phyloP scores from a whole-genome alignment of 2,888 invertebrate genomes.

The Dromius quadrimaculatus region DNA sequence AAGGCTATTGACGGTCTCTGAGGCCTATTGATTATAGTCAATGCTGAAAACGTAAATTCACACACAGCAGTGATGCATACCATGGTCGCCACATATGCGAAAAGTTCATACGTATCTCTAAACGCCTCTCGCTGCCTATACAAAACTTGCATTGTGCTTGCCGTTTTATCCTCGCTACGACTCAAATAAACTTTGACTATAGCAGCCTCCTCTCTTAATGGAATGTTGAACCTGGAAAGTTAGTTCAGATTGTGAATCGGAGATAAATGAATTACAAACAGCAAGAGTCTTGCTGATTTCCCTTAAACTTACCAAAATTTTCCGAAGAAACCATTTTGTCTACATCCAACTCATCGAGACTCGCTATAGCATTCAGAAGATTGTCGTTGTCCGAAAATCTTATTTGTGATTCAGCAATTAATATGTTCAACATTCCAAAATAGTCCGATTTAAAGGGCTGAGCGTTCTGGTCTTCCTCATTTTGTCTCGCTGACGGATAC shows the following conservation, averaged over 20 bases:
- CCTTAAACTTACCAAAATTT: conserved; percentile 37
- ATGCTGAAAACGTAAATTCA: too few species aligned
- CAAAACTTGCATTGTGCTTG: conserved; percentile 22
- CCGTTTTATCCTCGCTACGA: conserved; percentile 31
- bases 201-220: conserved; percentile 31
- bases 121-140: too few species aligned
- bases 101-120: too few species aligned
- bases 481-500: conserved; percentile 42
- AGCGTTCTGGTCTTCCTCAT: too few species aligned
- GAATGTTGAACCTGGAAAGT: conserved; percentile 22
- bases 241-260: conserved; percentile 10
- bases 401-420: too few species aligned
- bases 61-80: conserved; percentile 48
- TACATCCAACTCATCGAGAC: too few species aligned
- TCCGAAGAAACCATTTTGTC: too few species aligned
- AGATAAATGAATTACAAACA: background rate
- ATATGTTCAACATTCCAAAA: conserved; percentile 51
- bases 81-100: too few species aligned
- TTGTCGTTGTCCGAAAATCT: conserved; percentile 50
- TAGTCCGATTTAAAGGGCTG: conserved; percentile 52
- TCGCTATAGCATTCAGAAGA: conserved; percentile 45
- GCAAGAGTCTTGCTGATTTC: background rate
- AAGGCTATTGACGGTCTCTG: conserved; percentile 54
- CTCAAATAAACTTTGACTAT: too few species aligned
- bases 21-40: too few species aligned